Conservation (phyloP, 2,888 invertebrate species). For the Sarcophaga subvicina region DNA sequence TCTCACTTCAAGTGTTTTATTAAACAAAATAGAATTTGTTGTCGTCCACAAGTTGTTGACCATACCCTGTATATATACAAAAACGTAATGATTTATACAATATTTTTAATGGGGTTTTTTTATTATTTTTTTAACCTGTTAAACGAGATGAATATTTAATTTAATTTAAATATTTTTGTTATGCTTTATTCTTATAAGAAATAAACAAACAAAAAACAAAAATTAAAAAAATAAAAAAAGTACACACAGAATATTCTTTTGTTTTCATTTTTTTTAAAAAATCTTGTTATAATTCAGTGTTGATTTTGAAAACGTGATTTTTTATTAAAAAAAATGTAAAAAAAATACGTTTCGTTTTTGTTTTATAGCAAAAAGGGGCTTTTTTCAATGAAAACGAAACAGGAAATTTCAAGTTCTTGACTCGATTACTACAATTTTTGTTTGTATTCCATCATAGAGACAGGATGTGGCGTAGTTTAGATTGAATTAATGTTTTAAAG, state of each 20-base stretch:
- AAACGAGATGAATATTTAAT: constrained; percentile 39
- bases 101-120: constrained; percentile 9
- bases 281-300: too few species aligned
- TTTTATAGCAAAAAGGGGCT: background rate
- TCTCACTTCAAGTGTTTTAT: background rate
- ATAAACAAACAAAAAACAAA: too few species aligned
- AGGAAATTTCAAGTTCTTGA: constrained; percentile 55
- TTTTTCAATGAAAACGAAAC: constrained; percentile 48
- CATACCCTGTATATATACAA: background rate
- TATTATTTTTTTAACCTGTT: constrained; percentile 48
- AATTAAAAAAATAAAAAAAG: too few species aligned
- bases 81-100: constrained; percentile 13
- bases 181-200: background rate
- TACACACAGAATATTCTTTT: too few species aligned
- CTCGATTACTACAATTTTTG: too few species aligned
- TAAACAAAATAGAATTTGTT: constrained; percentile 1
- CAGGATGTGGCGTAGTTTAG: background rate
- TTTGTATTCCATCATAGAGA: background rate
- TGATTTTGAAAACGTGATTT: too few species aligned
- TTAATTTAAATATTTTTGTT: constrained; percentile 2
- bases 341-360: too few species aligned
- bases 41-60: too few species aligned
- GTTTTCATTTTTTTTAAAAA: too few species aligned
- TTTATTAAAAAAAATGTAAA: too few species aligned
- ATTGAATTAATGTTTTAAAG: too few species aligned